Conservation (phyloP, 2,113 vertebrate species). For the Climacteris rufus region DNA sequence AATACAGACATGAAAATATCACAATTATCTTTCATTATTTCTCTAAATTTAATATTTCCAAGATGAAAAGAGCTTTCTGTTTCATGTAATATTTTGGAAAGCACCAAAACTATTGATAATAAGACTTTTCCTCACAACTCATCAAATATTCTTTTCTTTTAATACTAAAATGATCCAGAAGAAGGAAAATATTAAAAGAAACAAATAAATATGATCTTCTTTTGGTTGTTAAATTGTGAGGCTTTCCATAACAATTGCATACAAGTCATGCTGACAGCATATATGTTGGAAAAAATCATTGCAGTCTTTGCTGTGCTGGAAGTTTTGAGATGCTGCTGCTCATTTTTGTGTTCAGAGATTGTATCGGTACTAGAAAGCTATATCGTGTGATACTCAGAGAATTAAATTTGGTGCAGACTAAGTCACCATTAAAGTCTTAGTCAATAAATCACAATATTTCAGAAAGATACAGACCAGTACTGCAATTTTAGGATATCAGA, state of each 20-base stretch:
- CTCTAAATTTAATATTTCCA: neutral
- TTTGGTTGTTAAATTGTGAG: neutral
- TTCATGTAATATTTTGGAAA: neutral
- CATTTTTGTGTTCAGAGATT: neutral
- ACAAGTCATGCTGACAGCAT: accelerated
- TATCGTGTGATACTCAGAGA: neutral
- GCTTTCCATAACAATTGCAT: neutral
- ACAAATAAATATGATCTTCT: neutral
- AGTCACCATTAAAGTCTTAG: neutral
- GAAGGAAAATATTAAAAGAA: neutral
- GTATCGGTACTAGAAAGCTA: neutral
- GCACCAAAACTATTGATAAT: neutral
- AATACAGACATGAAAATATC: neutral
- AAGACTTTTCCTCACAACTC: neutral
- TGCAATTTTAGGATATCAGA: neutral
- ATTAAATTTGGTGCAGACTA: neutral
- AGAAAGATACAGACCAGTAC: neutral
- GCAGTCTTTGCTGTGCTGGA: neutral
- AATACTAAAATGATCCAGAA: neutral
- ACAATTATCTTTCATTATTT: neutral
- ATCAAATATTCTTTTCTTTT: neutral
- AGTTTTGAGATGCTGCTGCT: neutral
- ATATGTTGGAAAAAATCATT: neutral
- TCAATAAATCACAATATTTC: neutral
- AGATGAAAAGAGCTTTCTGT: neutral